Evolutionary conservation across 2,113 vertebrate genomes (phyloP).

Genomic region (Orycteropus afer): DNA sequence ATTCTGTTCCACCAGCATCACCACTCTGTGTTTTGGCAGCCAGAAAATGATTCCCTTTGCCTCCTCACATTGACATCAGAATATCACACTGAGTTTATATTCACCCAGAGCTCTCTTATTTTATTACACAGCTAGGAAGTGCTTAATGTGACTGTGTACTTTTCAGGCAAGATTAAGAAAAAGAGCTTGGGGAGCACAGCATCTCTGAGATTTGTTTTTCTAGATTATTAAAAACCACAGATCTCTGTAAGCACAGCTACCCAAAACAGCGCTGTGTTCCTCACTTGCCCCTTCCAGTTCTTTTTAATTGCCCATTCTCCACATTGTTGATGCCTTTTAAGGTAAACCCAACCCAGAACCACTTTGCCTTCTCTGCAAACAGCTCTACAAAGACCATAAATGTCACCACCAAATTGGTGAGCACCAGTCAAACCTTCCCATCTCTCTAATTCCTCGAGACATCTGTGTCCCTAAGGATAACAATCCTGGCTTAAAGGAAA

Average conservation of each 20-base stretch:
- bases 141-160: not conserved
- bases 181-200: not conserved
- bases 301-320: not conserved
- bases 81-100: not conserved
- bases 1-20: slow-evolving; percentile 6
- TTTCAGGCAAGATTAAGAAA: slow-evolving; percentile 59
- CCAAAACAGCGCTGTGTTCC: not conserved
- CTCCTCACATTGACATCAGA: slow-evolving; percentile 1
- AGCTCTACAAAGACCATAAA: slow-evolving; percentile 35
- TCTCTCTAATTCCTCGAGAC: slow-evolving; percentile 22
- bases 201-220: slow-evolving; percentile 32
- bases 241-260: not conserved
- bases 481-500: slow-evolving; percentile 51
- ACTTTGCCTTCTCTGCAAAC: not conserved
- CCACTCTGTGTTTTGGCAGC: slow-evolving; percentile 49
- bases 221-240: slow-evolving; percentile 46
- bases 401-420: not conserved
- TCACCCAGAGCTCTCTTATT: not conserved
- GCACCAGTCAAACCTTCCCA: not conserved
- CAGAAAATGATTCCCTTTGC: slow-evolving; percentile 3
- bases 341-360: not conserved
- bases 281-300: not conserved
- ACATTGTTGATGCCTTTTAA: not conserved
- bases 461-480: slow-evolving; percentile 53
- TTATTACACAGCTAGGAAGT: slow-evolving; percentile 26